Base-by-base conservation (phyloP, 1,140 invertebrate species). In the Arctopsyche grandis region DNA sequence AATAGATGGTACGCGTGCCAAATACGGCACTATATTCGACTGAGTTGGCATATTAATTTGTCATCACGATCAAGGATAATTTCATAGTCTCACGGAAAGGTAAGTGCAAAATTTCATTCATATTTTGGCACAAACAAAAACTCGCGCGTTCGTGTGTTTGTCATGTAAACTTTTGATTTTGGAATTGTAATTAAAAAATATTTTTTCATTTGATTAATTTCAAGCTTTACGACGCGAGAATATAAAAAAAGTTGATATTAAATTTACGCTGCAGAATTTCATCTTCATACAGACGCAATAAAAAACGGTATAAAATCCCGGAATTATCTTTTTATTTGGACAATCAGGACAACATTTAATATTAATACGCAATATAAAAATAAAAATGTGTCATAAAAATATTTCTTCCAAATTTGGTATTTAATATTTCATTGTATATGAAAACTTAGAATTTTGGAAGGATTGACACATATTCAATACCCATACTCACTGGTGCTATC, bases 231-330 rank as follows among this genome's bases (percentile, higher is more conserved):
- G 63, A n/a, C 21, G 19, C 7, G 1, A 3, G 22, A 12, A 24
- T 22, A 22, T 66, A 66, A 66, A 66, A n/a, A 66, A 22, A 21
- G 19, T 66, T 66, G 5, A 24, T 66, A 26, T 12, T 66, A 22
- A 24, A 29, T 66, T 66, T 66, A 66, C 24, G 63, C 14, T 24
- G 63, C 63, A 66, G 22, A 66, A 66, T 66, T 66, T 66, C n/a
- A 66, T 24, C 63, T 24, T 10, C 22, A 66, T 66, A 66, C 24
- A 22, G 56, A 60, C 21, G 29, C 29, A 38, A 60, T 60, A 21
- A 60, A 66, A 66, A 26, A 19, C 21, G 5, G 22, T 29, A 66
- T 66, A 66, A 66, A 66, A 29, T 1, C 29, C 26, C 24, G 21
- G 24, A 66, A 66, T 66, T 66, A 26, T 14, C 0, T 29, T 66